Evolutionary conservation across 53 echinoderm and acorn worm species (phyloP).

Genomic region (Apostichopus leukothele): DNA sequence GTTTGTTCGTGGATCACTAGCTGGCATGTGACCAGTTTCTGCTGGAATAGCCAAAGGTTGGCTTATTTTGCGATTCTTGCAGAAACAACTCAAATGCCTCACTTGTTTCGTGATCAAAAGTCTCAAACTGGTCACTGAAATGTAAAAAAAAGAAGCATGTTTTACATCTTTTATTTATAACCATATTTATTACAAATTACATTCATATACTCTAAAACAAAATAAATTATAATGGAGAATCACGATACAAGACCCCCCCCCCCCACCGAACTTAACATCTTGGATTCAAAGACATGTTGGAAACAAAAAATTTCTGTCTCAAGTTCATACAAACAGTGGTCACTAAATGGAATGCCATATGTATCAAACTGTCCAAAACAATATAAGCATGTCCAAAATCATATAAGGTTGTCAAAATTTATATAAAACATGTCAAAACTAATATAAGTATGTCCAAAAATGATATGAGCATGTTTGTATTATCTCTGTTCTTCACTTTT

Average conservation of each 20-base stretch:
- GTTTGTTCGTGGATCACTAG: not conserved
- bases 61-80: constrained; percentile 5
- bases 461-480: too few relatives aligned
- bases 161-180: not conserved
- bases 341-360: too few relatives aligned
- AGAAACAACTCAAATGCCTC: constrained; percentile 48
- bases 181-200: not conserved
- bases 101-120: constrained; percentile 37
- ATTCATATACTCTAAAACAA: not conserved
- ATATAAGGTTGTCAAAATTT: too few relatives aligned
- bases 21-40: constrained; percentile 25
- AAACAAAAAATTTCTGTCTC: too few relatives aligned
- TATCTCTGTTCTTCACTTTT: too few relatives aligned
- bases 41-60: constrained; percentile 11
- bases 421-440: too few relatives aligned
- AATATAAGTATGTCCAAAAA: too few relatives aligned
- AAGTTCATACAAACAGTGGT: too few relatives aligned
- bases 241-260: not conserved
- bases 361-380: too few relatives aligned
- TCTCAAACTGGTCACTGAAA: not conserved
- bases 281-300: too few relatives aligned
- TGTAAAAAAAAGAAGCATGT: not conserved
- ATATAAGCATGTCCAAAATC: too few relatives aligned
- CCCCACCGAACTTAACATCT: not conserved
- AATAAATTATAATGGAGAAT: not conserved